phyloP scores from a whole-genome alignment of 2,888 invertebrate genomes.

The Diarsia dahlii region DNA sequence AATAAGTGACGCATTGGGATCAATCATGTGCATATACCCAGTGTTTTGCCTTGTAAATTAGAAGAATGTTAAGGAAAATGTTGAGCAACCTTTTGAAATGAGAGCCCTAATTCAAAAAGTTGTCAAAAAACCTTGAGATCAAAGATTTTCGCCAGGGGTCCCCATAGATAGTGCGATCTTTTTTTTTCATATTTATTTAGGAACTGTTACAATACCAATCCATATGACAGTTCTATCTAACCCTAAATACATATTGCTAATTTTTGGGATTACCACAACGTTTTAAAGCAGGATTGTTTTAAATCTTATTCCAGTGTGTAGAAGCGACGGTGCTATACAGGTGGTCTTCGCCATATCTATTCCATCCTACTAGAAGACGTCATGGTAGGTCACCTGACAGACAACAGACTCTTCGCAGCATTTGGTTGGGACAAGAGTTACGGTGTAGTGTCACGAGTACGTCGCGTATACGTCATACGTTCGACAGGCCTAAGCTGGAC shows the following conservation, averaged over 20 bases:
- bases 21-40: not conserved
- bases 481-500: constrained; percentile 23
- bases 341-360: no score
- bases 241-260: not conserved
- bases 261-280: not conserved
- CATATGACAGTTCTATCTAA: not conserved
- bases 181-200: not conserved
- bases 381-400: no score
- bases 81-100: not conserved
- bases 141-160: not conserved
- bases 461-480: not conserved
- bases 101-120: no score
- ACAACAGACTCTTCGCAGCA: no score
- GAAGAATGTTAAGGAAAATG: not conserved
- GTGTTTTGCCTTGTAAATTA: not conserved
- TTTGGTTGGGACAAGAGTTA: not conserved
- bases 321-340: no score
- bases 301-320: no score
- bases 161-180: not conserved
- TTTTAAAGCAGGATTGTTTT: no score
- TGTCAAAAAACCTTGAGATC: not conserved
- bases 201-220: not conserved
- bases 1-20: not conserved
- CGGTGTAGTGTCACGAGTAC: not conserved
- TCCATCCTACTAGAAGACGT: no score